These are phyloP conservation scores for Otus scops DNA, from an alignment of 2,797 vertebrate genomes.

Conservation along the genomic window DNA sequence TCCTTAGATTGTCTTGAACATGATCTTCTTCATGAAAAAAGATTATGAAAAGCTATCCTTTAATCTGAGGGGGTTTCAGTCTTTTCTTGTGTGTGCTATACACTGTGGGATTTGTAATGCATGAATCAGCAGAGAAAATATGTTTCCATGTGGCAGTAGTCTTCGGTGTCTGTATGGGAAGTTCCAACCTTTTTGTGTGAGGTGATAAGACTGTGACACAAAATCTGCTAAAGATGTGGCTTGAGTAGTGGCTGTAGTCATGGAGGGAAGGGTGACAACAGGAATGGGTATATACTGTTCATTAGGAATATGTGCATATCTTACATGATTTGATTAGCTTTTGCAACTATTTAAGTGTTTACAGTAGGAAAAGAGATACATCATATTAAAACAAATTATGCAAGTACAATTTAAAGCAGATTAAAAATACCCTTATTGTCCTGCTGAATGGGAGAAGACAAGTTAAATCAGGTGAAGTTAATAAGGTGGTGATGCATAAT, in stretches of 20 bases:
- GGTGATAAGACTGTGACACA: constrained; percentile 11
- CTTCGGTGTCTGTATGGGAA: constrained; percentile 44
- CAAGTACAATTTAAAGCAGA: background rate
- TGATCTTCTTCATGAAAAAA: constrained; percentile 21
- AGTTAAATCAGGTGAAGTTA: background rate
- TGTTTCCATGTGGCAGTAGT: background rate
- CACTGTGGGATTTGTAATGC: constrained; percentile 72
- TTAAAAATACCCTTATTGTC: background rate
- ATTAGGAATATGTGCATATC: background rate
- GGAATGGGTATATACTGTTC: background rate
- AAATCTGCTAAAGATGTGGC: constrained; percentile 54
- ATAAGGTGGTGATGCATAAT: background rate
- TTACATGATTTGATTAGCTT: background rate
- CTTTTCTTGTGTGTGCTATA: constrained; percentile 74
- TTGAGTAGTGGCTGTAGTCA: background rate
- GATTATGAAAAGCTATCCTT: constrained; percentile 24
- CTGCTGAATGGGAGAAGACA: background rate
- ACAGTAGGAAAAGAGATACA: background rate
- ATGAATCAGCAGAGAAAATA: constrained; percentile 24
- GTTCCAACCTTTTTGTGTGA: constrained; percentile 30
- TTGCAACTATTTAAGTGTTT: background rate
- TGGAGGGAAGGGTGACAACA: constrained; percentile 7
- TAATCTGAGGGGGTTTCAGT: background rate
- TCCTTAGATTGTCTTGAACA: no score
- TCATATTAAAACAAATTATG: background rate